Base-by-base conservation (phyloP, 2,888 invertebrate species). In the Nomada ferruginata region DNA sequence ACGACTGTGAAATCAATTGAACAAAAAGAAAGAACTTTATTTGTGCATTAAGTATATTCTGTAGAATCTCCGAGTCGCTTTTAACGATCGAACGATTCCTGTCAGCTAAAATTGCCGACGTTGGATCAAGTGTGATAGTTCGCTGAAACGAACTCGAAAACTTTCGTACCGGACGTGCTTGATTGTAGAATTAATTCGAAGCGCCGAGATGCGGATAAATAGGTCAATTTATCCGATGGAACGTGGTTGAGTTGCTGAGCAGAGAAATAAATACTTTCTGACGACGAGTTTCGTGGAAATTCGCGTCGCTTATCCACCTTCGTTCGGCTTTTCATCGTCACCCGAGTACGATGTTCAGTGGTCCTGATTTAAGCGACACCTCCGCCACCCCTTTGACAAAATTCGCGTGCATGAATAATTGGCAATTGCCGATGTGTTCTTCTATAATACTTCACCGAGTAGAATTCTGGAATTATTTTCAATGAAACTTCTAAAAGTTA, bases 181-280 rank as follows among this genome's bases (percentile, higher is more conserved):
- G 55, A 57, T 63, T 47, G 61, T 63, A 11, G 57, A 70, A 76
- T 76, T 70, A 70, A 70, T 70, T 63, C 63, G 57, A 36, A 11
- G 59, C 57, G 36, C 11, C 15, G 60, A 52, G 60, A 64, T 63
- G n/a, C 29, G 68, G 44, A 42, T 76, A 76, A 60, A 76, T 60
- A 76, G 69, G 69, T 53, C 44, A 53, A 76, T 69, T 69, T 61
- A 60, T 52, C 18, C 52, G 69, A 10, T 18, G 53, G 69, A 29
- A 52, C 68, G 42, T 18, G 50, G 55, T 44, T 47, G 69, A 36
- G 61, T 29, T 68, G 52, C 13, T 20, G 23, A 50, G 50, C 20
- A 20, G 26, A n/a, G 47, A 59, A 70, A 52, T 47, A 63, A 55
- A 73, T 55, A 66, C n/a, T 13, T 44, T n/a, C 26, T 20, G 36